Conservation (phyloP, 1,140 invertebrate genomes). For the Himalopsyche phryganea region DNA sequence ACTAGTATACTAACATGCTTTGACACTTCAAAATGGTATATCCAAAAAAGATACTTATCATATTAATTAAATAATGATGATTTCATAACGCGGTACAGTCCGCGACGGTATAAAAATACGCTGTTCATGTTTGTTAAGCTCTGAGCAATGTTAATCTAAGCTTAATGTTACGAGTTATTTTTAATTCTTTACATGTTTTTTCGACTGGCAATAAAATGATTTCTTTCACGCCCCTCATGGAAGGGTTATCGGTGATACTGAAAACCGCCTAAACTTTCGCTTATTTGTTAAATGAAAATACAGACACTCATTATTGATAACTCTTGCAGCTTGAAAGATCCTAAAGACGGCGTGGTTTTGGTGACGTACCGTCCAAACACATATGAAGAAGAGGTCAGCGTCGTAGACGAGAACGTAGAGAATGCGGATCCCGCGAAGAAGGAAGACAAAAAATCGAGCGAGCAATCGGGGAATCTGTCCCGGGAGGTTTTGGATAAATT, state of each 20-base stretch:
- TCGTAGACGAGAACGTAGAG: background rate
- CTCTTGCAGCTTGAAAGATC: slow-evolving; percentile 16
- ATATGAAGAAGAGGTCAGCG: slow-evolving; percentile 1
- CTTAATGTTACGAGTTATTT: background rate
- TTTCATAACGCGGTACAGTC: background rate
- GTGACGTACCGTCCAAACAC: slow-evolving; percentile 20
- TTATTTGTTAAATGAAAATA: no score
- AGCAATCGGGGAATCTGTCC: background rate
- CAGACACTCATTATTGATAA: background rate
- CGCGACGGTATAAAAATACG: background rate
- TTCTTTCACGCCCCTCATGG: no score
- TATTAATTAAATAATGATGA: background rate
- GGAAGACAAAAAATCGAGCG: slow-evolving; percentile 6
- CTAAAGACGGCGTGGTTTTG: slow-evolving; percentile 8
- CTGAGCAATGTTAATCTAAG: background rate
- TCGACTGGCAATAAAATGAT: no score
- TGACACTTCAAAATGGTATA: background rate
- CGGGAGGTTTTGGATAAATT: slow-evolving; percentile 20
- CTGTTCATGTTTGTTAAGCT: background rate
- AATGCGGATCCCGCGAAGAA: background rate
- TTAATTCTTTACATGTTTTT: no score
- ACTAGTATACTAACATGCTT: background rate
- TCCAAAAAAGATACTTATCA: background rate
- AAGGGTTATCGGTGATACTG: no score
- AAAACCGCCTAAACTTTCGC: no score